Conservation (phyloP, 2,888 invertebrate genomes). For the Agrilus mali region DNA sequence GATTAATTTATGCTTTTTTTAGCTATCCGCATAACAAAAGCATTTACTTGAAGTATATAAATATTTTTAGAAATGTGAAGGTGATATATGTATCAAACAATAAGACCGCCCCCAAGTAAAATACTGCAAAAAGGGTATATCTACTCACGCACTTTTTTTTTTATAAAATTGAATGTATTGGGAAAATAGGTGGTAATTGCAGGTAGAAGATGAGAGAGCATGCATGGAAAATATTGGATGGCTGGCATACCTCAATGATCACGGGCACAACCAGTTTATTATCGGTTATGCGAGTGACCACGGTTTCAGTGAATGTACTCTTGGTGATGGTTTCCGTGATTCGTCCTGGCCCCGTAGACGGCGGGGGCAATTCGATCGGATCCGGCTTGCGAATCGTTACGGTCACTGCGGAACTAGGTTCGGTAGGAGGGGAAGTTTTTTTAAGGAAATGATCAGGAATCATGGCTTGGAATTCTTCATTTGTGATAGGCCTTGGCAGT, state of each 20-base stretch:
- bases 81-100: no score
- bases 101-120: no score
- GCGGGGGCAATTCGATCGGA: conserved; percentile 63
- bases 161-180: background rate
- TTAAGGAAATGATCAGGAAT: conserved; percentile 79
- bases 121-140: no score
- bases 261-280: conserved; percentile 77
- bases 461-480: conserved; percentile 92
- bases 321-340: conserved; percentile 93
- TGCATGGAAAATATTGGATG: background rate
- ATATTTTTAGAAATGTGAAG: no score
- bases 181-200: background rate
- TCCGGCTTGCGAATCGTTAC: conserved; percentile 73
- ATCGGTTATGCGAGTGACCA: conserved; percentile 87
- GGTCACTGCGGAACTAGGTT: conserved; percentile 44
- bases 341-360: conserved; percentile 71
- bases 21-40: no score
- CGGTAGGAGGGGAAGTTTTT: conserved; percentile 20
- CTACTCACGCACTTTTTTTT: no score
- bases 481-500: conserved; percentile 73
- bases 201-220: background rate
- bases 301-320: conserved; percentile 90
- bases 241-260: conserved; percentile 71
- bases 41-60: no score
- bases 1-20: no score